Evolutionary conservation across 2,113 vertebrate genomes (phyloP), one percentile per base, ranked within the genome.

Genomic region (Sorex fumeus): DNA sequence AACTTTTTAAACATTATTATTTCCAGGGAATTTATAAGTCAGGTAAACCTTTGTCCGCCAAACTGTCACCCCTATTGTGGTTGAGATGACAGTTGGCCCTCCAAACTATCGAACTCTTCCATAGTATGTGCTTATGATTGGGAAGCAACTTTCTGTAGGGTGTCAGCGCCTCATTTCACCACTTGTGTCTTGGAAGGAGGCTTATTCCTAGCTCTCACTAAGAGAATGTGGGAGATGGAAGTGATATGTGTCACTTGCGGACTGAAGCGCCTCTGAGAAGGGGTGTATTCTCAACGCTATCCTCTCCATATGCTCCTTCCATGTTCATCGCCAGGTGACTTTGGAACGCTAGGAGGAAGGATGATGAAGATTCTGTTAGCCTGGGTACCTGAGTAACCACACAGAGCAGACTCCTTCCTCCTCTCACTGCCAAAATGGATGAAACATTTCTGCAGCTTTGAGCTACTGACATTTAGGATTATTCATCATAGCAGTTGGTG

Each of bases 391-490:
- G 71, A 86, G 3, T 75, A 70, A 53, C 34, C n/a, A 47, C 21
- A 16, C 71, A 64, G 69, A 80, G 19, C 43, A 80, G 67, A 80
- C 30, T 16, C 16, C 19, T 8, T 89, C 18, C 67, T 50, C 36
- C 36, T 67, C 47, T 71, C 67, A 30, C 28, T 57, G 72, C 60
- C 67, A 57, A 70, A 79, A 71, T 12, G 2, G 40, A 87, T 7
- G 75, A 66, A 74, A 36, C n/a, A 76, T 87, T 83, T 70, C 67
- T 79, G 3, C 76, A 75, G 50, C 78, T 66, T 90, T 80, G 69
- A 93, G 50, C 40, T 86, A 82, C 57, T 64, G 80, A 88, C 85
- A 88, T 67, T 82, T 82, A 86, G 57, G 32, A 64, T 91, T 89
- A 69, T 86, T 96, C 66, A 82, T 88, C 53, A 53, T 0, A 83